Percentiles rank a stretch among this genome's conserved stretches.
Conservation (phyloP, 2,113 vertebrate genomes). For the Daphoenositta chrysoptera region DNA sequence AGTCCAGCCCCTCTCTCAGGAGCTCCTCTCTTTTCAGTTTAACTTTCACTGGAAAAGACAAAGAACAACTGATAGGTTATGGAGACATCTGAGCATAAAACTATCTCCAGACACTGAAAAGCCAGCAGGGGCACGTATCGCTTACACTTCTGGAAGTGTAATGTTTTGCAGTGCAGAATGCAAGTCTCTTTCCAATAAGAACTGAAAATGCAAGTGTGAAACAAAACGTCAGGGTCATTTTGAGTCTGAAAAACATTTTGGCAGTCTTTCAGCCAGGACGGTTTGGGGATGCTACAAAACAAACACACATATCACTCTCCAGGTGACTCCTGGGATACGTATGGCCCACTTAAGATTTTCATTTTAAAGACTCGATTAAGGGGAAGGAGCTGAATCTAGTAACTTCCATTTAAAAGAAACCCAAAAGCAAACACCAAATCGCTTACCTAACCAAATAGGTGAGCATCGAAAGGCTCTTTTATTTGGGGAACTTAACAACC, state of each 20-base stretch:
- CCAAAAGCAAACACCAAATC: not conserved
- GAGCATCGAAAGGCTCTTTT: not conserved
- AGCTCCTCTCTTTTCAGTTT: not conserved
- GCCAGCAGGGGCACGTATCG: accelerated
- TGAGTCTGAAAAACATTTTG: not conserved
- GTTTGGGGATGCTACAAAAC: not conserved
- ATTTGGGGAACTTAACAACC: not conserved
- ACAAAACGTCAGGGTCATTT: not conserved
- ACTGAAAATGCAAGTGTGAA: accelerated
- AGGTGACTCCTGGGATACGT: not conserved
- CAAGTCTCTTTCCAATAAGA: not conserved
- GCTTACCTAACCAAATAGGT: not conserved
- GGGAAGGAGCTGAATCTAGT: not conserved
- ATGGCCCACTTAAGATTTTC: not conserved
- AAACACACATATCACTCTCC: not conserved
- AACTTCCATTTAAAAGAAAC: not conserved
- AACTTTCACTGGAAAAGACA: not conserved
- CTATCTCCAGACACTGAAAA: not conserved
- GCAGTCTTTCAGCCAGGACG: not conserved
- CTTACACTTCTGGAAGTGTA: not conserved
- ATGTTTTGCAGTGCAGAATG: not conserved
- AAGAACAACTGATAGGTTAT: not conserved
- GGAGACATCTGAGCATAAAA: not conserved
- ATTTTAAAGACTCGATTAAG: not conserved
- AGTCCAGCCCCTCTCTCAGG: not conserved